Base-by-base conservation (phyloP, 2,113 vertebrate species). In the Erythrolamprus reginae region DNA sequence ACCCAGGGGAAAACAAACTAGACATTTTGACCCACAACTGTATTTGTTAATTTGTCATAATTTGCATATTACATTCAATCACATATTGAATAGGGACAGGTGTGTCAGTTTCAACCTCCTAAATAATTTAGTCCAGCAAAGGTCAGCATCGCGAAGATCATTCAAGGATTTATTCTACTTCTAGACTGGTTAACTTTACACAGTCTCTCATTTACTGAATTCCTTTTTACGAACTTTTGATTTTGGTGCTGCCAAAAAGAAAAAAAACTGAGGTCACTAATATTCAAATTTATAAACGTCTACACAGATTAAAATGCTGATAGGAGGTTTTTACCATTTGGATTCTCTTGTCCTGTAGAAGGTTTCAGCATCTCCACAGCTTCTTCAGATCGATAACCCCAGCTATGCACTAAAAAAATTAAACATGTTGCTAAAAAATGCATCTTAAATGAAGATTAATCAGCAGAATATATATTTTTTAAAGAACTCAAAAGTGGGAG, bases 291-390 rank as follows among this genome's bases (percentile, higher is more conserved):
- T 91, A 91, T 3, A 5, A 45, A 12, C 56, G 50, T 86, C 82
- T 10, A 53, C 10, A 88, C 10, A 2, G 28, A 65, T 45, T 56
- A 50, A 82, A 53, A 90, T 87, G 13, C 82, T 89, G 10, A 24
- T 90, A 65, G 89, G 92, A 96, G 17, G 19, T 21, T 94, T 94
- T 96, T 94, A 99, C 99, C 99, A 12, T 99, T 99, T 93, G 99
- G 99, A 95, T 99, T 99, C 96, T 99, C 98, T 94, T 99, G 99
- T 94, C 98, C 98, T 99, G 96, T 99, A 99, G 95, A 99, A 99
- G 28, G 96, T 96, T 97, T 99, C 91, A 99, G 94, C 97, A 99
- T 96, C 93, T 98, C 97, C n/a, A 99, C 97, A 0, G 99, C 98
- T 94, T 99, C 99, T 88, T 98, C 96, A 51, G 98, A 98, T 93